phyloP scores from a whole-genome alignment of 2,888 invertebrate genomes.

The Drosophila kambysellisi region DNA sequence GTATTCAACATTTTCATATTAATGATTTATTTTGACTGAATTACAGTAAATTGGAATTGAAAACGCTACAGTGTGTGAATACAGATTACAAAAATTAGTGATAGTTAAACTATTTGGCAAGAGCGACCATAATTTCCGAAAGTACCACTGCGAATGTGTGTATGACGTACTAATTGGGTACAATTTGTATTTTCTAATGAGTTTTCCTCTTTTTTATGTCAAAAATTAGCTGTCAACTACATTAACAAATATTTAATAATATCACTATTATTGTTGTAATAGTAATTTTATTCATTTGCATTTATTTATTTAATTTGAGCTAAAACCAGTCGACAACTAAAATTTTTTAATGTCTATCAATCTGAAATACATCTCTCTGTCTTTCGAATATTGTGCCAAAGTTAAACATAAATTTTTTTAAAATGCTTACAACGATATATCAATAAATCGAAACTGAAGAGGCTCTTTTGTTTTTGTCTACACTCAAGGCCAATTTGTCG shows the following conservation, averaged over 20 bases:
- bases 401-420: neutral
- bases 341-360: neutral
- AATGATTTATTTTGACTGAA: neutral
- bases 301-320: neutral
- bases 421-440: neutral
- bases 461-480: neutral
- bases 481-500: constrained; percentile 5
- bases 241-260: neutral
- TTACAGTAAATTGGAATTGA: neutral
- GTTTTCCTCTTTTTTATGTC: neutral
- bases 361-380: neutral
- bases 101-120: neutral
- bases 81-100: neutral
- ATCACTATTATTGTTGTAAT: neutral
- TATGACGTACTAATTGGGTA: neutral
- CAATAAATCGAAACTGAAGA: neutral
- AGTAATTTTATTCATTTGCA: neutral
- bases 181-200: neutral
- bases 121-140: neutral
- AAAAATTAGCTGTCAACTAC: neutral
- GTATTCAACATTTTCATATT: neutral
- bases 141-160: neutral
- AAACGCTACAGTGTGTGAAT: neutral
- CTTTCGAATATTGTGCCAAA: neutral
- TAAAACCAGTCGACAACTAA: neutral